phyloP scores from a whole-genome alignment of 2,797 vertebrate genomes.

The Cirrhinus mrigala region DNA sequence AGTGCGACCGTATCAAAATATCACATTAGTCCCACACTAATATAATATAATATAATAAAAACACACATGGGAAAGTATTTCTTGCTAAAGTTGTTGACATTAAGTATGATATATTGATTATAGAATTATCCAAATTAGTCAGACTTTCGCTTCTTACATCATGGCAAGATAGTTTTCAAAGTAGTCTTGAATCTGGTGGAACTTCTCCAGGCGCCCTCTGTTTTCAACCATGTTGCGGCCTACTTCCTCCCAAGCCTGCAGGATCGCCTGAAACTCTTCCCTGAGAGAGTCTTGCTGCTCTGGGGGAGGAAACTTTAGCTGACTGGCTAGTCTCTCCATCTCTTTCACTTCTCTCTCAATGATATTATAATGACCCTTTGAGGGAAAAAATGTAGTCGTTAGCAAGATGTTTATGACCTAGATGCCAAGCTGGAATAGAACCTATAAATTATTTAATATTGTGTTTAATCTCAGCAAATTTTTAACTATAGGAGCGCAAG shows the following conservation, averaged over 20 bases:
- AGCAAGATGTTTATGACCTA: background rate
- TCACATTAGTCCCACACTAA: background rate
- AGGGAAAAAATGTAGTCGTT: background rate
- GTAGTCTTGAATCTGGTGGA: slow-evolving; percentile 70
- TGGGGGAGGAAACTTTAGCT: slow-evolving; percentile 57
- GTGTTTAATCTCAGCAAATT: background rate
- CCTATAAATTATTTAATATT: background rate
- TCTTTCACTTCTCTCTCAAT: slow-evolving; percentile 71
- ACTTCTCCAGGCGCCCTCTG: slow-evolving; percentile 62
- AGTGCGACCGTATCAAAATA: background rate
- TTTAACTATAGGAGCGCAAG: too few relatives aligned
- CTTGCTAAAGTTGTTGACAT: background rate
- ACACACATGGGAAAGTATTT: background rate
- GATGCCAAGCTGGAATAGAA: background rate
- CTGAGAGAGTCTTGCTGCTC: slow-evolving; percentile 35
- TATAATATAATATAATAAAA: background rate
- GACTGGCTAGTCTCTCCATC: slow-evolving; percentile 64
- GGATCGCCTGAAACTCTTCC: slow-evolving; percentile 61
- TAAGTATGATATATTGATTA: background rate
- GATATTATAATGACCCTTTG: slow-evolving; percentile 64
- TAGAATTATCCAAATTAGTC: background rate
- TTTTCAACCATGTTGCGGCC: slow-evolving; percentile 69
- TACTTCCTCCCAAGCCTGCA: slow-evolving; percentile 71
- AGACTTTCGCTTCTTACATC: slow-evolving; percentile 72
- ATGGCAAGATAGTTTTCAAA: slow-evolving; percentile 77